Base-by-base conservation (phyloP, 2,113 vertebrate genomes). In the Anser brachyrhynchus region DNA sequence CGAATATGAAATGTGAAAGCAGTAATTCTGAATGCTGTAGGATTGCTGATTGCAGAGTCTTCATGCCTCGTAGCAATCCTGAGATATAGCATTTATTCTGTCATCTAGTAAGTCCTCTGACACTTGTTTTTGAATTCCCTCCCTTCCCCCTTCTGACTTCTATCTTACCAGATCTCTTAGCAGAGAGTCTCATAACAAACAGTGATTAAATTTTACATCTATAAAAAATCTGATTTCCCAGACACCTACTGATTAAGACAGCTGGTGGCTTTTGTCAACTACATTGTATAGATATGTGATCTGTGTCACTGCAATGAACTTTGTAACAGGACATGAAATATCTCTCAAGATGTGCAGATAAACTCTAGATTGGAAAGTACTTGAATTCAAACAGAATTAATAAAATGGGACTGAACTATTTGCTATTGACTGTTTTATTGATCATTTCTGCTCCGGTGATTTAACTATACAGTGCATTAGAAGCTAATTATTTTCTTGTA, bases 401-500 rank as follows among this genome's bases (percentile, higher is more conserved):
- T 83, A 89, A 92, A 92, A 84, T 33, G n/a, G 35, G 52, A 91
- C 28, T 31, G 49, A 91, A 51, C 0, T 0, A 76, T 91, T 87
- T 59, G 39, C 18, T 94, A 79, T 92, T 67, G 73, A 64, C 65
- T 93, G 13, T 74, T 88, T 78, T 62, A 84, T 83, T 82, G 94
- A 96, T 92, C 21, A 77, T 54, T 91, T 87, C 72, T 90, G 83
- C 78, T 95, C 58, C 51, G 79, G 72, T 86, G 92, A 89, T 93
- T 95, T 86, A 71, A 49, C 64, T 88, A 28, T 52, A 74, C 58
- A 82, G 65, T 78, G 54, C 76, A 54, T 90, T 89, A 91, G 55
- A 77, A 79, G 54, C 37, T 72, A 85, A 93, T 97, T 97, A 89
- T 94, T 92, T 97, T 93, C 74, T 65, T 89, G 52, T 89, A 91